phyloP scores from a whole-genome alignment of 2,888 invertebrate genomes.

The Ellobium chinense region DNA sequence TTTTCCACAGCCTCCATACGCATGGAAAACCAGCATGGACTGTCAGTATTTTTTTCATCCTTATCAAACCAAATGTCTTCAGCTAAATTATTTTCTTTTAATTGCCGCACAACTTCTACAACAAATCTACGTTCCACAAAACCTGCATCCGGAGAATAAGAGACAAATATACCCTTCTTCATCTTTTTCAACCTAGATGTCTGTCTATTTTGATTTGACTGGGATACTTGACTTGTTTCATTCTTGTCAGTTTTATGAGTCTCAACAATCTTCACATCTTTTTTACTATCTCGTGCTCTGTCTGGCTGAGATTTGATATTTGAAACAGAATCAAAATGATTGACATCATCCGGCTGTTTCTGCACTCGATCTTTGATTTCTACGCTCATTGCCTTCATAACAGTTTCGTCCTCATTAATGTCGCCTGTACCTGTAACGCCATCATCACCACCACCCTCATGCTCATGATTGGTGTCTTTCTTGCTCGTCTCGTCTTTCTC shows the following conservation, averaged over 20 bases:
- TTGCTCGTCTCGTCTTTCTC: conserved; percentile 2
- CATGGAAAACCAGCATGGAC: conserved; percentile 76
- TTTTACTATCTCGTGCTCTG: conserved; percentile 19
- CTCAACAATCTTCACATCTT: neutral
- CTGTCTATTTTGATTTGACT: neutral
- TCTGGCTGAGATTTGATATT: conserved; percentile 59
- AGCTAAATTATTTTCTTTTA: conserved; percentile 76
- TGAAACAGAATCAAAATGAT: conserved; percentile 39
- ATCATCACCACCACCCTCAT: neutral
- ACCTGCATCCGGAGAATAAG: conserved; percentile 77
- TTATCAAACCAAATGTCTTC: conserved; percentile 78
- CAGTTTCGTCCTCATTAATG: conserved; percentile 4
- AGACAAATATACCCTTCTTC: conserved; percentile 76
- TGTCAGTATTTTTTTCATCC: conserved; percentile 75
- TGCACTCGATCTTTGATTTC: conserved; percentile 53
- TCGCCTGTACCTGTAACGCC: neutral
- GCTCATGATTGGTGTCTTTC: neutral
- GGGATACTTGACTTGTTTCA: neutral
- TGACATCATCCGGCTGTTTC: conserved; percentile 26
- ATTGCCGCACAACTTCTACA: conserved; percentile 73
- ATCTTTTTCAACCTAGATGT: conserved; percentile 57
- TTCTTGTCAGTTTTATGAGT: conserved; percentile 1
- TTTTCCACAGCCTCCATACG: conserved; percentile 77
- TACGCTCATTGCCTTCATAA: conserved; percentile 39
- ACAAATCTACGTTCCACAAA: conserved; percentile 76